Conservation (phyloP, 2,888 invertebrate species). For the Acrobasis consociella region DNA sequence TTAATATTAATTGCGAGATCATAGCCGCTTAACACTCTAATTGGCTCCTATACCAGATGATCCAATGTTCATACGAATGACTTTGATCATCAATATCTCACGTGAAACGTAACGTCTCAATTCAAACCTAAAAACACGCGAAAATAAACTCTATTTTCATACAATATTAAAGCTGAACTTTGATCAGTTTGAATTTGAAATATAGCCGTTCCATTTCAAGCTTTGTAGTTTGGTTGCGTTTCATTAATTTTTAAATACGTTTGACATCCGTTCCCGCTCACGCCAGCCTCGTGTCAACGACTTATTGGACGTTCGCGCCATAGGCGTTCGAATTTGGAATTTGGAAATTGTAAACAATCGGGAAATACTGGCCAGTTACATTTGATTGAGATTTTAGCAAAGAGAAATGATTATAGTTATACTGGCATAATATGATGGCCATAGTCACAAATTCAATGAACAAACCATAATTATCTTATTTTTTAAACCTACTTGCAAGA, state of each 20-base stretch:
- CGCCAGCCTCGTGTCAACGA: conserved; percentile 47
- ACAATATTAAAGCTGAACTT: neutral
- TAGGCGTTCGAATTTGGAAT: conserved; percentile 35
- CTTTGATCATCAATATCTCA: conserved; percentile 51
- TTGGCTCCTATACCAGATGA: conserved; percentile 51
- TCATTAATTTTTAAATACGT: conserved; percentile 58
- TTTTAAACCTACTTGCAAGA: too few species aligned
- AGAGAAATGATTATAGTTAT: too few species aligned
- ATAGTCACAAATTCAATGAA: too few species aligned
- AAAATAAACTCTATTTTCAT: neutral
- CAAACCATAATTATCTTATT: too few species aligned
- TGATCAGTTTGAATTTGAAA: neutral
- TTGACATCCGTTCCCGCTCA: conserved; percentile 57
- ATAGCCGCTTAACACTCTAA: conserved; percentile 47
- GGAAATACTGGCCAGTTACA: neutral
- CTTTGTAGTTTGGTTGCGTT: conserved; percentile 29
- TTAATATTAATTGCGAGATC: conserved; percentile 50
- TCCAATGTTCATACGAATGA: conserved; percentile 49
- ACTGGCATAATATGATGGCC: too few species aligned
- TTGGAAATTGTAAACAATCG: conserved; percentile 18
- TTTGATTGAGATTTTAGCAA: neutral
- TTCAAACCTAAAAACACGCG: conserved; percentile 10
- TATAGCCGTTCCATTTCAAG: conserved; percentile 22
- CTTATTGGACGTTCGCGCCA: conserved; percentile 39
- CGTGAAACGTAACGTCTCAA: conserved; percentile 27